Percentiles rank a stretch among this genome's conserved stretches.
These are phyloP conservation scores for Clitarchus hookeri DNA, from an alignment of 2,888 invertebrate species.

Conservation along the genomic window DNA sequence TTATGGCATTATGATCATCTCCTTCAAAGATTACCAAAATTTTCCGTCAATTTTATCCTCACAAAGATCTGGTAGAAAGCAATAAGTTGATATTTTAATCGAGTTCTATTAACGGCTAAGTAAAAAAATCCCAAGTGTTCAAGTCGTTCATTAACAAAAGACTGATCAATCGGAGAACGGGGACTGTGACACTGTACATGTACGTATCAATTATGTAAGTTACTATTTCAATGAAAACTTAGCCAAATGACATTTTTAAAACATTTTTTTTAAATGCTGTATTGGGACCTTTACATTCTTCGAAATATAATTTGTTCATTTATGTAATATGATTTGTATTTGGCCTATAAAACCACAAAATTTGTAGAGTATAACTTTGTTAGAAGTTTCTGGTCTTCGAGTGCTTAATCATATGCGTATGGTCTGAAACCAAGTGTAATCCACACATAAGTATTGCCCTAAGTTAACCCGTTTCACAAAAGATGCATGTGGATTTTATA, in stretches of 20 bases:
- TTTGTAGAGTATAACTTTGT: neutral
- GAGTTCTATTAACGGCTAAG: neutral
- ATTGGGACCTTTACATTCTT: neutral
- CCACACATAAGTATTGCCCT: neutral
- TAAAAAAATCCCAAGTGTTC: neutral
- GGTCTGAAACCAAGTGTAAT: slow-evolving; percentile 18
- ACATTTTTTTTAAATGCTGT: neutral
- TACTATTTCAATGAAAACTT: neutral
- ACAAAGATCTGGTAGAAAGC: neutral
- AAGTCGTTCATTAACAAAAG: neutral
- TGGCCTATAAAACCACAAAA: neutral
- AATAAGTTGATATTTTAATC: neutral
- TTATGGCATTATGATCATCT: neutral
- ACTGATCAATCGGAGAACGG: neutral
- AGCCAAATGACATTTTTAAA: neutral
- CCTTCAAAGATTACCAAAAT: neutral
- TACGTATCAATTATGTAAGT: neutral
- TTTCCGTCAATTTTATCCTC: neutral
- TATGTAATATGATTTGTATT: slow-evolving; percentile 16
- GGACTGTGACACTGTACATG: neutral
- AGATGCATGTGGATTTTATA: slow-evolving; percentile 4
- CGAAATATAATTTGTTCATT: neutral
- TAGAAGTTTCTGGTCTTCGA: neutral
- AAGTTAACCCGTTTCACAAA: neutral
- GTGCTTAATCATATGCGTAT: neutral